Conservation (phyloP, 2,113 vertebrate species). For the Tympanuchus pallidicinctus region DNA sequence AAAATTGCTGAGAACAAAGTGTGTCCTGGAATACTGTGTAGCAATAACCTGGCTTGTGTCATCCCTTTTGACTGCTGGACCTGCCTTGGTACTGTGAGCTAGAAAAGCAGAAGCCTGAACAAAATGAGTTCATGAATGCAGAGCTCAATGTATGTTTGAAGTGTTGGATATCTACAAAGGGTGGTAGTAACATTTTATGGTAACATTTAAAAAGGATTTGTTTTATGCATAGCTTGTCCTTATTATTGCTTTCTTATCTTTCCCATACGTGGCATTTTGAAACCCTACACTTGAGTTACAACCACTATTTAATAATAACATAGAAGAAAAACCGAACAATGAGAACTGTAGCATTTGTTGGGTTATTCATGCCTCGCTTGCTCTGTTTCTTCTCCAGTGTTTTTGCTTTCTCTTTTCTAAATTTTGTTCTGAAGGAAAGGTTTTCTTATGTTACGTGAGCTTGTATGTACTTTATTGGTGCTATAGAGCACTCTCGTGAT, state of each 20-base stretch:
- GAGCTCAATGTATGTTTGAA: not conserved
- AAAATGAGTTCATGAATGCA: not conserved
- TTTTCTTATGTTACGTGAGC: not conserved
- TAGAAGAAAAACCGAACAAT: not conserved
- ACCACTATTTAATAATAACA: not conserved
- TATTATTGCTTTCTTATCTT: not conserved
- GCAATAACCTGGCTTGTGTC: slow-evolving; percentile 38
- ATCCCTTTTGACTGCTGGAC: not conserved
- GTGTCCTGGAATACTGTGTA: slow-evolving; percentile 44
- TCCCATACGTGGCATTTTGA: not conserved
- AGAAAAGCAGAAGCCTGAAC: not conserved
- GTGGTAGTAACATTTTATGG: not conserved
- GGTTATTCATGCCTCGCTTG: not conserved
- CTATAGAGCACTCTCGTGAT: not conserved
- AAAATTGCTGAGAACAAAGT: slow-evolving; percentile 34
- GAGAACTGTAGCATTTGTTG: not conserved
- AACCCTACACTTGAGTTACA: not conserved
- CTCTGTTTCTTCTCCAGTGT: not conserved
- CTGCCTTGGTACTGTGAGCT: not conserved
- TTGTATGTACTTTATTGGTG: not conserved
- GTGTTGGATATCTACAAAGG: not conserved
- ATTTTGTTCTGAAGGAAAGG: not conserved
- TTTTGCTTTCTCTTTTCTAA: not conserved
- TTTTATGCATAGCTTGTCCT: not conserved
- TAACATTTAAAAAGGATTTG: not conserved